Conservation (phyloP, 2,888 invertebrate genomes). For the Ethmia dodecea region DNA sequence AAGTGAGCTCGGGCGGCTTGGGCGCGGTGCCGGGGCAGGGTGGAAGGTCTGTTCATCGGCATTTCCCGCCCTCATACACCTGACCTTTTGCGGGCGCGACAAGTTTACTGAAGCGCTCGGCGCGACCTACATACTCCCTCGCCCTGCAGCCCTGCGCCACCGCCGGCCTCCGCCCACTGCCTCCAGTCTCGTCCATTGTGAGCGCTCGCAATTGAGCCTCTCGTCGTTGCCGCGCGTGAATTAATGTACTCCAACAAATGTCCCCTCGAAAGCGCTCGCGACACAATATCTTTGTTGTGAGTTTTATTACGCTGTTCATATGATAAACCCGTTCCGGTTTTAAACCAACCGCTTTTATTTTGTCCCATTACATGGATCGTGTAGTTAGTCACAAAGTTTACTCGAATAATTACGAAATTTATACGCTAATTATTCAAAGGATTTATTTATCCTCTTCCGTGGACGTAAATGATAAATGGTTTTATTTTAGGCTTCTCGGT, state of each 20-base stretch:
- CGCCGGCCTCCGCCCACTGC: constrained; percentile 16
- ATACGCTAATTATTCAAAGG: constrained; percentile 26
- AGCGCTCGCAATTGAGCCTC: constrained; percentile 54
- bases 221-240: constrained; percentile 45
- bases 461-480: constrained; percentile 13
- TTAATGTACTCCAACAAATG: constrained; percentile 54
- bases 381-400: constrained; percentile 33
- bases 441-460: constrained; percentile 19
- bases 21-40: constrained; percentile 36
- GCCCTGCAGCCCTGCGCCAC: constrained; percentile 26
- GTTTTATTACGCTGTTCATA: constrained; percentile 41
- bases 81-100: constrained; percentile 71
- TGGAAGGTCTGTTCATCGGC: constrained; percentile 55
- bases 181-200: constrained; percentile 40
- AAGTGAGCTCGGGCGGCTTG: constrained; percentile 58
- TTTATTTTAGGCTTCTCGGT: constrained; percentile 17
- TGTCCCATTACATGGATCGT: constrained; percentile 32
- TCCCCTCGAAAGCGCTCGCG: constrained; percentile 47
- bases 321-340: constrained; percentile 40
- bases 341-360: constrained; percentile 38
- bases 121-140: constrained; percentile 66
- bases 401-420: constrained; percentile 37
- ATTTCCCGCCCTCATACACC: constrained; percentile 73
- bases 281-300: constrained; percentile 53
- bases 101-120: constrained; percentile 68